Percentiles rank a stretch among this genome's conserved stretches.
Conservation (phyloP, 2,888 invertebrate genomes). For the Acanthoscelides obtectus region DNA sequence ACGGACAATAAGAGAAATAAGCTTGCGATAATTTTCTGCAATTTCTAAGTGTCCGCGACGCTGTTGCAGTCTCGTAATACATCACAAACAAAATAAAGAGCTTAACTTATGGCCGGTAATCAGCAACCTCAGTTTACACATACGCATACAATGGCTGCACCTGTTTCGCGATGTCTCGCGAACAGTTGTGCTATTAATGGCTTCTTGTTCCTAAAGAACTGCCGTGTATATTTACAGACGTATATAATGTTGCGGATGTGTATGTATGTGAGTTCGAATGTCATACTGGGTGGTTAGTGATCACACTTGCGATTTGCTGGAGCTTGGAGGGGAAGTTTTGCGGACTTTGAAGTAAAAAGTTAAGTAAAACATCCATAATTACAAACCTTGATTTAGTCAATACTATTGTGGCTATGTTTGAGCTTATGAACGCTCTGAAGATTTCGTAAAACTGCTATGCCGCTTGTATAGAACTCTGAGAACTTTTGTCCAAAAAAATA, state of each 20-base stretch:
- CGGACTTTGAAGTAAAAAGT: no score
- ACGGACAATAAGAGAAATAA: neutral
- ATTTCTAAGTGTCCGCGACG: neutral
- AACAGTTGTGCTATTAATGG: conserved; percentile 6
- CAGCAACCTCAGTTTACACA: neutral
- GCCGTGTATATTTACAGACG: neutral
- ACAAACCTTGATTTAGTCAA: no score
- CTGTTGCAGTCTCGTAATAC: neutral
- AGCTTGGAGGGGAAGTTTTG: no score
- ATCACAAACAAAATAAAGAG: conserved; percentile 9
- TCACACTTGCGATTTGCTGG: no score
- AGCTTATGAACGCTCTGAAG: no score
- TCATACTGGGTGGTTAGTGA: no score
- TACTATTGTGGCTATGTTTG: no score
- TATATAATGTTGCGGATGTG: neutral
- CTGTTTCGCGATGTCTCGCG: conserved; percentile 1
- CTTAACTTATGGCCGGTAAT: conserved; percentile 2
- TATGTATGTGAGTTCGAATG: no score
- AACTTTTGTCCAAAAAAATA: no score
- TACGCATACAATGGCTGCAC: conserved; percentile 10
- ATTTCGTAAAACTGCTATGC: no score
- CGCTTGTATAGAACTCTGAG: no score
- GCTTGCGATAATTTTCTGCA: neutral
- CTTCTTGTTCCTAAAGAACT: neutral
- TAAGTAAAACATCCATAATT: no score